Conservation (phyloP, 2,113 vertebrate genomes). For the Stercorarius parasiticus region DNA sequence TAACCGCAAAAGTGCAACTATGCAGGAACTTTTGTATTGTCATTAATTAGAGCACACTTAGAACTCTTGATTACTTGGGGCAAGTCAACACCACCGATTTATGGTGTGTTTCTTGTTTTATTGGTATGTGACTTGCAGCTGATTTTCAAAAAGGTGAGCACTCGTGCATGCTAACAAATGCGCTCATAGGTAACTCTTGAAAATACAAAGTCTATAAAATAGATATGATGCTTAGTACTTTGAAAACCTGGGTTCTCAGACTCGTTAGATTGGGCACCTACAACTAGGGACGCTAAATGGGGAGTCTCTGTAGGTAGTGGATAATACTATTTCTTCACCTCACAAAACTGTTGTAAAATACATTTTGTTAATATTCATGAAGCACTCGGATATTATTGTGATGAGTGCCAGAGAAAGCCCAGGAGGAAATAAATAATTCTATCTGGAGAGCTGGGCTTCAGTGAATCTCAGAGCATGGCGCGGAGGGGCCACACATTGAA, state of each 20-base stretch:
- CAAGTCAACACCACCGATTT: neutral
- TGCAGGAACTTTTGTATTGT: neutral
- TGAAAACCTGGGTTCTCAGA: neutral
- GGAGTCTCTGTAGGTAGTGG: neutral
- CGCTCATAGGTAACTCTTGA: neutral
- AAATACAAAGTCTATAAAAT: neutral
- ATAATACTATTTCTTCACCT: neutral
- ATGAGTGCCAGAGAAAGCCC: neutral
- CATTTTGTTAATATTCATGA: neutral
- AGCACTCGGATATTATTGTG: neutral
- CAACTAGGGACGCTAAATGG: neutral
- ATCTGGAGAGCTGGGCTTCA: neutral
- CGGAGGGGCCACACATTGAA: accelerated
- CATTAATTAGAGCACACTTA: neutral
- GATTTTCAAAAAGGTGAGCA: neutral
- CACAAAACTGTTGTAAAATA: neutral
- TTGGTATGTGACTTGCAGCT: neutral
- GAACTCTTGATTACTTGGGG: neutral
- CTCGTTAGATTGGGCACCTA: neutral
- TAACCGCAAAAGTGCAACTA: neutral
- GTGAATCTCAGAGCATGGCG: accelerated
- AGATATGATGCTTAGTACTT: neutral
- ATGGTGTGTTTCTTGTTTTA: neutral
- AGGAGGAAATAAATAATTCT: neutral
- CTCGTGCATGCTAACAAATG: neutral